phyloP scores from a whole-genome alignment of 2,888 invertebrate genomes.

The Agonopterix alstromeriana region DNA sequence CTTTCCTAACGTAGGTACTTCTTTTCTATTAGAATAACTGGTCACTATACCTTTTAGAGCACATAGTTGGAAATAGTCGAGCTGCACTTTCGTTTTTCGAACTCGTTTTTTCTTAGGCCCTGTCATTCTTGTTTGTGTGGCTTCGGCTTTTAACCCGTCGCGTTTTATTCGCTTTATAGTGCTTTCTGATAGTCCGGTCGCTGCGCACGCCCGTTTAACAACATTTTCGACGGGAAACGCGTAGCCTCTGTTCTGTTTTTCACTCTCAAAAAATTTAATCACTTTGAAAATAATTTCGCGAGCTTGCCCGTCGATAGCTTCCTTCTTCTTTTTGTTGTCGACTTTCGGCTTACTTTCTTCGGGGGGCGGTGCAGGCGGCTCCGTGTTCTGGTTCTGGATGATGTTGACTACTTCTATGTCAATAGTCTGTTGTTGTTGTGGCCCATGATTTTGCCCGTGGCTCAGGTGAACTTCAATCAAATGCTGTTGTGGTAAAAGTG shows the following conservation, averaged over 20 bases:
- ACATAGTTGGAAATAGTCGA: conserved; percentile 64
- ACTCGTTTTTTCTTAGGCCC: conserved; percentile 66
- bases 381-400: conserved; percentile 13
- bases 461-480: neutral
- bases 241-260: conserved; percentile 67
- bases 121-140: conserved; percentile 62
- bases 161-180: conserved; percentile 65
- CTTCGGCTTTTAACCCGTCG: conserved; percentile 59
- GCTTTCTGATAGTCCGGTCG: conserved; percentile 63
- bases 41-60: conserved; percentile 61
- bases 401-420: neutral
- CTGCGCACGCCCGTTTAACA: conserved; percentile 62
- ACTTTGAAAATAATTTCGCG: conserved; percentile 65
- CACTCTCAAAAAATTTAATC: conserved; percentile 67
- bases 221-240: conserved; percentile 67
- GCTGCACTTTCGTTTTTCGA: conserved; percentile 61
- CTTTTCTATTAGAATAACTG: conserved; percentile 57
- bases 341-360: conserved; percentile 38
- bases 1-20: conserved; percentile 62
- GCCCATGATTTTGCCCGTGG: conserved; percentile 17
- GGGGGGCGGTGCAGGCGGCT: conserved; percentile 18
- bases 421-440: conserved; percentile 18
- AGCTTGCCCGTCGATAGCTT: conserved; percentile 66
- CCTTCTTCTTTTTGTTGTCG: conserved; percentile 62
- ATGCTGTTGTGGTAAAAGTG: conserved; percentile 5